These are phyloP conservation scores for Spermophilus dauricus DNA, from an alignment of 2,113 vertebrate genomes.

Conservation along the genomic window DNA sequence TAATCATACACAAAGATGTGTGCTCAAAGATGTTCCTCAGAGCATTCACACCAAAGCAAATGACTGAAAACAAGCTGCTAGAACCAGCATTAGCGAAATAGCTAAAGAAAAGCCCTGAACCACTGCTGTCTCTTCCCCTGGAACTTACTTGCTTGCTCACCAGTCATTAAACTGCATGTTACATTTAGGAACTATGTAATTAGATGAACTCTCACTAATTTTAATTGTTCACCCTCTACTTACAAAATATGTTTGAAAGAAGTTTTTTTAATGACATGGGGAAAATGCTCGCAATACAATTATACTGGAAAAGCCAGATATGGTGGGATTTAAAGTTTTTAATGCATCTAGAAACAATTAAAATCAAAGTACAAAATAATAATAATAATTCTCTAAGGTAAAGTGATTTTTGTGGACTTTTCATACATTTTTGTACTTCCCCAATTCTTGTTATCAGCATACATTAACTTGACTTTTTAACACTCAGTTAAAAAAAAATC, in stretches of 20 bases:
- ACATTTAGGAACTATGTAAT: background rate
- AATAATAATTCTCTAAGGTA: background rate
- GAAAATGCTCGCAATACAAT: background rate
- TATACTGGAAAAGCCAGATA: background rate
- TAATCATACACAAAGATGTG: background rate
- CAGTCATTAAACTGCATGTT: background rate
- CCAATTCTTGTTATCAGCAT: constrained; percentile 20
- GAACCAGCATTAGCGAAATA: background rate
- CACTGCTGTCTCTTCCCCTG: no score
- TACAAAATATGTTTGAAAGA: background rate
- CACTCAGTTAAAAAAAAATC: background rate
- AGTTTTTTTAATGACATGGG: background rate
- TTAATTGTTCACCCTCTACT: background rate
- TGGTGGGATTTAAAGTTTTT: constrained; percentile 9
- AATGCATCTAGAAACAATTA: background rate
- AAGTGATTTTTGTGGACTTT: background rate
- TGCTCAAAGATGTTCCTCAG: background rate
- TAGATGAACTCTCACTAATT: background rate
- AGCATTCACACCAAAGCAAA: background rate
- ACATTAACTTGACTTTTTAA: background rate
- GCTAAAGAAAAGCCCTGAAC: background rate
- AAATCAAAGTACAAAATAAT: background rate
- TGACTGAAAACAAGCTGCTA: background rate
- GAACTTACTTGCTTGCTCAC: no score
- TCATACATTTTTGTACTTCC: background rate